phyloP scores from a whole-genome alignment of 2,113 vertebrate genomes.

The Psittacara wagleri region DNA sequence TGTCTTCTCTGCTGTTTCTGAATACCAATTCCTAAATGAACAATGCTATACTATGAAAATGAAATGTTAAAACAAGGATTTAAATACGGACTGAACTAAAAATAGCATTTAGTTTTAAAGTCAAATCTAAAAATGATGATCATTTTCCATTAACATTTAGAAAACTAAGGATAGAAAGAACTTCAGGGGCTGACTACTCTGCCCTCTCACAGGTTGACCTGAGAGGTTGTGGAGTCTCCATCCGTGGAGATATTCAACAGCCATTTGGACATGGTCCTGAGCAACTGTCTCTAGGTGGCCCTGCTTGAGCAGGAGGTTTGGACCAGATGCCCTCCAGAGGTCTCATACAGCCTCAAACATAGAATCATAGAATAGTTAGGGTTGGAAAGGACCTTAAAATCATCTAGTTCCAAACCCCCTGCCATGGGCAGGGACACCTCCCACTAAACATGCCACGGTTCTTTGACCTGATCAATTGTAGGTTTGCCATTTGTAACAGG shows the following conservation, averaged over 20 bases:
- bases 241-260: background rate
- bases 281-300: background rate
- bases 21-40: background rate
- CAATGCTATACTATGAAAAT: fast-evolving
- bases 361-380: no score
- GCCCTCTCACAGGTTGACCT: background rate
- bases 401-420: no score
- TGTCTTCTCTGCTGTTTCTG: background rate
- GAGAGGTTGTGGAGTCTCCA: background rate
- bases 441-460: background rate
- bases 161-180: background rate
- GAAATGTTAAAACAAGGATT: background rate
- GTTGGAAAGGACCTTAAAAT: no score
- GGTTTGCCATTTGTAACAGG: background rate
- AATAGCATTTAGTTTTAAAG: background rate
- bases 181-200: background rate
- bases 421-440: no score
- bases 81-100: background rate
- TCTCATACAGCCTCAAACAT: background rate
- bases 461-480: background rate
- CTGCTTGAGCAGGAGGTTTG: background rate
- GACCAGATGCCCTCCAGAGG: background rate
- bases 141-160: background rate
- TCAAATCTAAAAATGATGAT: background rate
- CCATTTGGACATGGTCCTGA: background rate